A percentile compares a stretch with the other conserved stretches of the same genome.
These are phyloP conservation scores for Adoxophyes honmai DNA, from an alignment of 1,140 invertebrate genomes.

Conservation along the genomic window DNA sequence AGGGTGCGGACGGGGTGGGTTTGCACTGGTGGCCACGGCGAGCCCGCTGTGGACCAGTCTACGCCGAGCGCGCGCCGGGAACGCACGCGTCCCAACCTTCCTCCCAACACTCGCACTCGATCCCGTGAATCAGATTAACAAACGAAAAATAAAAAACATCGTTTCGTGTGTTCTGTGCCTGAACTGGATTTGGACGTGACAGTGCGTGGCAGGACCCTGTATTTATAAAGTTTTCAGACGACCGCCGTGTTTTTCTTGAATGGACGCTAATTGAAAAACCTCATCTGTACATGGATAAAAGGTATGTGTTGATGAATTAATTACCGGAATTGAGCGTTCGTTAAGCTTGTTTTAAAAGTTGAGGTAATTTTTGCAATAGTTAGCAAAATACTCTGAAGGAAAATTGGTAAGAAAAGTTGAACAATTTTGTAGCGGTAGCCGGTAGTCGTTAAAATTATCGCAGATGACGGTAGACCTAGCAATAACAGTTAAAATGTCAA, in stretches of 20 bases:
- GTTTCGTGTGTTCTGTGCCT: constrained; percentile 48
- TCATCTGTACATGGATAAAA: constrained; percentile 34
- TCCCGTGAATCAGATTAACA: constrained; percentile 58
- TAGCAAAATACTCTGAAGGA: no score
- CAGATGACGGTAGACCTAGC: not conserved
- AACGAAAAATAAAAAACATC: constrained; percentile 45
- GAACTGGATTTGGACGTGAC: constrained; percentile 57
- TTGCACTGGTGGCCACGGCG: constrained; percentile 60
- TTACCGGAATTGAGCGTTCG: constrained; percentile 10
- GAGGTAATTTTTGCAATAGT: not conserved
- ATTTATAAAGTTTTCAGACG: not conserved
- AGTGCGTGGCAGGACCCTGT: constrained; percentile 28
- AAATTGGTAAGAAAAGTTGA: not conserved
- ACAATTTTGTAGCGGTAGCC: not conserved
- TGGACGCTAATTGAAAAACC: constrained; percentile 46
- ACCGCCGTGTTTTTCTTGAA: constrained; percentile 27
- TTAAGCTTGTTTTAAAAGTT: not conserved
- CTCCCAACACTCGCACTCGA: constrained; percentile 33
- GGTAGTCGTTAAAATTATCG: not conserved
- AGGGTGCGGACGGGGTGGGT: constrained; percentile 65
- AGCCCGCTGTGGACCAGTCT: constrained; percentile 42
- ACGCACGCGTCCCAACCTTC: constrained; percentile 38
- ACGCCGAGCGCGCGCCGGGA: constrained; percentile 38
- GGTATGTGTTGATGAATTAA: constrained; percentile 35
- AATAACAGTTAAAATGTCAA: not conserved